Evolutionary conservation across 2,113 vertebrate species (phyloP), one percentile per base, ranked within the genome.

Genomic region (Megaleporinus macrocephalus): DNA sequence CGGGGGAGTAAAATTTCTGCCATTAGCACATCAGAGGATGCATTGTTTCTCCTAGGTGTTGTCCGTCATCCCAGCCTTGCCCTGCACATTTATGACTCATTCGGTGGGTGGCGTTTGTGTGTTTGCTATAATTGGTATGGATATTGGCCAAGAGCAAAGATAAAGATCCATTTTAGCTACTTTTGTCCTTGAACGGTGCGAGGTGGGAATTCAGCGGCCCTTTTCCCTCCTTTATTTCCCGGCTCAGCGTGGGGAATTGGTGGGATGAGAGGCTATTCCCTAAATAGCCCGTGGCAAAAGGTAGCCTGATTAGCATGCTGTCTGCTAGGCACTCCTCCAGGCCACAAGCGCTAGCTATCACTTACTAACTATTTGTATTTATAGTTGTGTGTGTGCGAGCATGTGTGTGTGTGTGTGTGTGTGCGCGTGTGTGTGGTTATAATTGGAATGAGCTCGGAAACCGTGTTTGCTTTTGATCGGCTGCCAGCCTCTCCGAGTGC

Each of bases 351-450:
- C 83, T 86, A 90, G 84, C 93, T 94, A 94, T 93, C 93, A 92
- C 93, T 95, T 94, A 93, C 92, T 91, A 91, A 90, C 92, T 92
- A 93, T 94, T 94, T 95, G 93, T 95, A 92, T 94, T 94, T 93
- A 93, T 93, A 94, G 91, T 90, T 92, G 90, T 92, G 78, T 84
- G 51, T 66, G 63, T 55, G 47, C 10, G 36, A 4, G 36, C 7
- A 7, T 36, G 36, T 44, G 78, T 63, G 57, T 57, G 80, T 53
- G 78, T 11, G 62, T 20, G 76, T 59, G 78, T 59, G 66, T 68
- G 29, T 29, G 78, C 27, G 71, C 90, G 91, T 91, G 90, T 90
- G 92, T 90, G 92, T 89, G 86, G 91, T 93, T 94, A 93, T 93
- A 94, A 93, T 93, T 93, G 92, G 94, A 93, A 92, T 91, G 92